Conservation (phyloP, 2,888 invertebrate species). For the Acronicta psi region DNA sequence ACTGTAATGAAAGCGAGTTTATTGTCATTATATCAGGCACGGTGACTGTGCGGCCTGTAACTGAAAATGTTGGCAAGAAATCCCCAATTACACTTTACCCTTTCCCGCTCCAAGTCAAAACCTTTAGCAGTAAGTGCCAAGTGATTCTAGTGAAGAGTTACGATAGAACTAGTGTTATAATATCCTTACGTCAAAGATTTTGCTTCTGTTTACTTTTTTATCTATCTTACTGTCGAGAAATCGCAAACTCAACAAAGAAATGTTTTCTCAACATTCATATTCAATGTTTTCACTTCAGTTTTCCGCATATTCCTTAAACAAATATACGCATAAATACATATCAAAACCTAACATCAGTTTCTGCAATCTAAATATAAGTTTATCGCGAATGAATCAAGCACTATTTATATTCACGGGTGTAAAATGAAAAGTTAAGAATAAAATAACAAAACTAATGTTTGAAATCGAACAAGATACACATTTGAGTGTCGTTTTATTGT, state of each 20-base stretch:
- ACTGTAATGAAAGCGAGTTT: background rate
- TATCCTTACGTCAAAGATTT: constrained; percentile 8
- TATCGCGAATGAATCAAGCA: constrained; percentile 68
- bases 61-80: constrained; percentile 24
- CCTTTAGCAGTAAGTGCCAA: constrained; percentile 36
- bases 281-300: constrained; percentile 41
- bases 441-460: constrained; percentile 56
- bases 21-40: constrained; percentile 24
- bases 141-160: constrained; percentile 12
- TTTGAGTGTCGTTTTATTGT: constrained; percentile 3
- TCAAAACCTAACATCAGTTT: constrained; percentile 56
- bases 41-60: constrained; percentile 9
- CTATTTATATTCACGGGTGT: constrained; percentile 60
- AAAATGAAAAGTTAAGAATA: constrained; percentile 53
- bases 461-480: constrained; percentile 23
- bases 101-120: constrained; percentile 29
- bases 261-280: constrained; percentile 31
- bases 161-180: constrained; percentile 8
- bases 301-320: constrained; percentile 60
- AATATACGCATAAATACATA: constrained; percentile 53
- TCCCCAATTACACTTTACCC: constrained; percentile 27
- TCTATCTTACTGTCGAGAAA: background rate
- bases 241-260: constrained; percentile 27
- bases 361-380: constrained; percentile 70
- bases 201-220: constrained; percentile 1